Base-by-base conservation (phyloP, 2,888 invertebrate species). In the Drosophila anomalata region DNA sequence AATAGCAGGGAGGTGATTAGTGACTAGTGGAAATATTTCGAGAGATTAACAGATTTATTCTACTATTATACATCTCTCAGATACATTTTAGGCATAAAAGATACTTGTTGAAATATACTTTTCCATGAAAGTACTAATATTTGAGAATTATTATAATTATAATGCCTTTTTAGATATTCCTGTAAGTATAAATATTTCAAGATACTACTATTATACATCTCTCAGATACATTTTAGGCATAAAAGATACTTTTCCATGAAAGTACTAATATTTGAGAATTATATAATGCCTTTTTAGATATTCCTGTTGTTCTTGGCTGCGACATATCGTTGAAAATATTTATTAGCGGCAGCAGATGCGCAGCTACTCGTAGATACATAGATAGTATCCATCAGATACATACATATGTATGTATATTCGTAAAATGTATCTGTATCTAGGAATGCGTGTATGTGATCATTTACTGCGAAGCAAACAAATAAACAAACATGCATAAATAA, bases 401-500 rank as follows among this genome's bases (percentile, higher is more conserved):
- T 17, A 26, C 51, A 47, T 48, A 44, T 55, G 50, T 56, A 44
- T 24, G 47, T 33, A 33, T 50, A 29, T 29, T 36, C 7, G 6
- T 6, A 36, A 36, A 36, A 51, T 29, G 55, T 36, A 39, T 51
- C 26, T 14, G 54, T 53, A 50, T 39, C n/a, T 44, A 53, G 55
- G 71, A 70, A 71, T 65, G 76, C 76, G 71, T 86, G 78, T 77
- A 75, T 71, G 80, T 84, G 86, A 89, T 89, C 89, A 88, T 88
- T 82, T 87, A 88, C 87, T 88, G 85, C 67, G 85, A 89, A 81
- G 77, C 84, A 89, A 84, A 88, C 76, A 84, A 84, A 84, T 85
- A 84, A 84, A 84, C 86, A 84, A 85, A 79, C 80, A 84, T 88
- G 81, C 84, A 89, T 88, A 84, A 84, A 84, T 84, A 84, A 88